phyloP scores from a whole-genome alignment of 2,113 vertebrate species.

The Climacteris rufus region DNA sequence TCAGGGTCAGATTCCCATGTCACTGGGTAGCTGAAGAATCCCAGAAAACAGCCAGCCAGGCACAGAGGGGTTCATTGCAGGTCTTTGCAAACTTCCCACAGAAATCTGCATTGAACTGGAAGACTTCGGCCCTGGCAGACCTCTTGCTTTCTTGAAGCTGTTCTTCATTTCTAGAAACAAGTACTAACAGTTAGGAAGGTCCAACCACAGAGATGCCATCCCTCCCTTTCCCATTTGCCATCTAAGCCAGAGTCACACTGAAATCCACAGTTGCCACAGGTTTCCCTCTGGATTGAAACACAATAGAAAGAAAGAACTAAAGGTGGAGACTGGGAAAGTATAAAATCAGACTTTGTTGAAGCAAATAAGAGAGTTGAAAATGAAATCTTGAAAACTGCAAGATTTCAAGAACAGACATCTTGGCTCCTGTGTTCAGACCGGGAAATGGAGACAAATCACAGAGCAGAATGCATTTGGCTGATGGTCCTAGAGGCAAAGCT shows the following conservation, averaged over 20 bases:
- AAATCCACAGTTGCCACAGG: neutral
- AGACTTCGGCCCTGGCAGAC: neutral
- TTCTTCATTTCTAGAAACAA: neutral
- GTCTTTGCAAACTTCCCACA: neutral
- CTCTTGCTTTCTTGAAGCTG: neutral
- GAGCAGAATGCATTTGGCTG: neutral
- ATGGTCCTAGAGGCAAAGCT: neutral
- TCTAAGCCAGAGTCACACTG: neutral
- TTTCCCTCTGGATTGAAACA: neutral
- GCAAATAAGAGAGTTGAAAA: neutral
- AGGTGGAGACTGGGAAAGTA: neutral
- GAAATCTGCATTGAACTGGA: neutral
- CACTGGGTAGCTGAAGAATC: neutral
- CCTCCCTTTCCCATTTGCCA: neutral
- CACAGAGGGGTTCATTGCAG: neutral
- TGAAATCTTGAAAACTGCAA: neutral
- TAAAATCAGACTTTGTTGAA: neutral
- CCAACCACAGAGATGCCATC: neutral
- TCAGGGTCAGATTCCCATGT: neutral
- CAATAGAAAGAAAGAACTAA: neutral
- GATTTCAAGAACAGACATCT: neutral
- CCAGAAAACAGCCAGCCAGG: neutral
- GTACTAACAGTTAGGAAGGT: neutral
- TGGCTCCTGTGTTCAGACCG: neutral
- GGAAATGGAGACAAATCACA: neutral